Evolutionary conservation across 1,140 invertebrate genomes (phyloP).

Genomic region (Listronotus bonariensis): DNA sequence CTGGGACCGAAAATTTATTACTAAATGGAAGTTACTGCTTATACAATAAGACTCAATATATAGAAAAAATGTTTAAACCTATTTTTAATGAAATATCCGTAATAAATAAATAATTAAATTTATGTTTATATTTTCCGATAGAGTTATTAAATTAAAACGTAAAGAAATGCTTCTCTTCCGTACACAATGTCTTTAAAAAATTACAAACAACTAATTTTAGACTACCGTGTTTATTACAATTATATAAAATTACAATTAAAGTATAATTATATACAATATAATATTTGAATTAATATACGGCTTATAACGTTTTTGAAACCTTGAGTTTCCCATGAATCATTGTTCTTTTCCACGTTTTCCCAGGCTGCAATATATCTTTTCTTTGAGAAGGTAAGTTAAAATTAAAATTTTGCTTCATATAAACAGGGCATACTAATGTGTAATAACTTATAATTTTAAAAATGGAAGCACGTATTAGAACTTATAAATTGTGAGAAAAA

Average conservation of each 20-base stretch:
- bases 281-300: slow-evolving; percentile 23
- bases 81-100: no score
- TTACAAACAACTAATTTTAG: slow-evolving; percentile 17
- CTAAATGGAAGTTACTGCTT: no score
- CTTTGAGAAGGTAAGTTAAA: slow-evolving; percentile 16
- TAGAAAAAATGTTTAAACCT: no score
- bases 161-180: no score
- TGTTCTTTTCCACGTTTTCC: slow-evolving; percentile 29
- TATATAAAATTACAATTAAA: slow-evolving; percentile 19
- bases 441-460: slow-evolving; percentile 23
- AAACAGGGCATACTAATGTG: slow-evolving; percentile 26
- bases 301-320: slow-evolving; percentile 21
- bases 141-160: no score
- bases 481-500: neutral
- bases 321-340: slow-evolving; percentile 30
- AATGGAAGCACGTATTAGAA: slow-evolving; percentile 9
- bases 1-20: no score
- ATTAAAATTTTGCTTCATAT: slow-evolving; percentile 24
- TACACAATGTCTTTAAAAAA: neutral
- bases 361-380: slow-evolving; percentile 26
- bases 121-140: no score
- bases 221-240: slow-evolving; percentile 24
- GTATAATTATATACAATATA: slow-evolving; percentile 24
- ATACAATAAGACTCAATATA: no score
- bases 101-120: no score